These are phyloP conservation scores for Dysdera silvatica DNA, from an alignment of 1,140 invertebrate genomes.

Conservation along the genomic window DNA sequence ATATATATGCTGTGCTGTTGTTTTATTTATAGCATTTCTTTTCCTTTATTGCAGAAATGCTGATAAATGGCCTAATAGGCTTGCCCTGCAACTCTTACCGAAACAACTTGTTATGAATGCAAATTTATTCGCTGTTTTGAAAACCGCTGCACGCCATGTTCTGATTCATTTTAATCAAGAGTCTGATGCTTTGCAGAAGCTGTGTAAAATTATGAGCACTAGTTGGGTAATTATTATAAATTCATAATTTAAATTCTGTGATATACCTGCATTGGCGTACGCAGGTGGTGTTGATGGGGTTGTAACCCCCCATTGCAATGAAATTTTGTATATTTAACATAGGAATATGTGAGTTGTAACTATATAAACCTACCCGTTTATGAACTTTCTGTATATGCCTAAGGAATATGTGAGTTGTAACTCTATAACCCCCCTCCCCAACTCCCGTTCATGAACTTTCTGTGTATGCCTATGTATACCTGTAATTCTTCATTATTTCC, in stretches of 20 bases:
- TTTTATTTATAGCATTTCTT: constrained; percentile 4
- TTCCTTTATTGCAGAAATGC: constrained; percentile 52
- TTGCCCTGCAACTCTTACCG: constrained; percentile 89
- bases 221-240: constrained; percentile 67
- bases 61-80: constrained; percentile 80
- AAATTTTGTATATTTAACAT: too few relatives aligned
- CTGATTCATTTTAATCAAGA: constrained; percentile 61
- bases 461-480: too few relatives aligned
- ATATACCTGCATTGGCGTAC: too few relatives aligned
- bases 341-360: too few relatives aligned
- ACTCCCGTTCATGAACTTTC: too few relatives aligned
- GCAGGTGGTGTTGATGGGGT: too few relatives aligned
- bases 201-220: constrained; percentile 81
- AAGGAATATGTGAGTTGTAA: too few relatives aligned
- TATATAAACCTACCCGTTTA: too few relatives aligned
- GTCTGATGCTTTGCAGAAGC: constrained; percentile 67
- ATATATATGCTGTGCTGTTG: background rate
- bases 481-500: too few relatives aligned
- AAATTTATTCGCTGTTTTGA: constrained; percentile 66
- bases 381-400: too few relatives aligned
- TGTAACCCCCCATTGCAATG: too few relatives aligned
- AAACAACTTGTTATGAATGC: constrained; percentile 80
- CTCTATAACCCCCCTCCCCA: too few relatives aligned
- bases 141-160: constrained; percentile 76
- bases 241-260: constrained; percentile 1